Base-by-base conservation (phyloP, 1,140 invertebrate genomes). In the Hypsibius dujardini region DNA sequence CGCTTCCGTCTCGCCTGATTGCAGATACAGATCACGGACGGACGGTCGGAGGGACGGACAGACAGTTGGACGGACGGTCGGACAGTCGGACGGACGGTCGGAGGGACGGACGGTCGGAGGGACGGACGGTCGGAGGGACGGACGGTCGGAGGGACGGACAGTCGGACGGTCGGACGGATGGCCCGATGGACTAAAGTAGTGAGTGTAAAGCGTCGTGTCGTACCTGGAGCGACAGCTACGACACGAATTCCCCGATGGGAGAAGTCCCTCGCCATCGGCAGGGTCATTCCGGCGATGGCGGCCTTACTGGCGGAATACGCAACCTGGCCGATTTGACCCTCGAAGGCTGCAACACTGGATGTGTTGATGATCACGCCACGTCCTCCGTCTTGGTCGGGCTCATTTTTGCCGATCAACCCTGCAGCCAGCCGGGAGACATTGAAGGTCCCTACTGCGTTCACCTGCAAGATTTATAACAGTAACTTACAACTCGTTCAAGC, bases 301-400 rank as follows among this genome's bases (percentile, higher is more conserved):
- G 80, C 83, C 74, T 83, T 83, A 73, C 81, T 81, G 46, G 83
- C 83, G 15, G 83, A 78, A 76, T 83, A 84, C 1, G 82, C 83
- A 2, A 77, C 78, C 74, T 83, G 81, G 47, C 83, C 84, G 71
- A 76, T 77, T 77, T 84, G 82, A 56, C 83, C 83, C 70, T 84
- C 83, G 77, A 77, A 84, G 46, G 82, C 83, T 69, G 83, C 82
- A 56, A 83, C 77, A 72, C 81, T 82, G 46, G 83, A 76, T 50
- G 83, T 84, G 72, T 83, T 84, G 42, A 84, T 77, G n/a, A 84
- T 76, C 12, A 84, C 81, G 59, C 83, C 83, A 62, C 82, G 74
- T 72, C 82, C 76, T 12, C 76, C 76, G 72, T 72, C 56, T 1
- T 59, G 75, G 70, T 78, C 77, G 45, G 80, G 78, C 71, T 80